Base-by-base conservation (phyloP, 1,140 invertebrate genomes). In the Amyelois transitella region DNA sequence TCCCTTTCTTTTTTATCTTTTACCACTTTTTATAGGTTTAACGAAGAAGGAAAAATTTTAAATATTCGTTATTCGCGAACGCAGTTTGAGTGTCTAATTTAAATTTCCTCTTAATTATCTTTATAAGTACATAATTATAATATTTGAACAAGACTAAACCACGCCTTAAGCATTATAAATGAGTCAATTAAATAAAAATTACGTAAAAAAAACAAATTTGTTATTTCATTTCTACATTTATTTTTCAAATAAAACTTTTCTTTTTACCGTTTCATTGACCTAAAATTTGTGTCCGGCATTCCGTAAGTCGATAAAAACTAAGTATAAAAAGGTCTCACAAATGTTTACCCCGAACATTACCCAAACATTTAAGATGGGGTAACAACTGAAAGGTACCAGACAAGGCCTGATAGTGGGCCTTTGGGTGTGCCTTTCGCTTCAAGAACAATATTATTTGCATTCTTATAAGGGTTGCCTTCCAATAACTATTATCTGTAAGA, bases 371-470 rank as follows among this genome's bases (percentile, higher is more conserved):
- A 62, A 38, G 58, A 54, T 51, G 25, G 22, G 49, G 53, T 44
- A 60, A 51, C 38, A 51, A 55, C 38, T 55, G 49, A 53, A 43
- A 60, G 48, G 63, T 56, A 61, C 53, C 55, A 47, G 14, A 56
- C 51, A 45, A 47, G 56, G 22, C 22, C 44, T 58, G 49, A 62
- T 65, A 71, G 52, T 64, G 65, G 62, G 64, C 64, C 60, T 64
- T 57, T 12, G 66, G 57, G 60, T 57, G 51, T 43, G 43, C 20
- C 45, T 66, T 57, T 53, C 58, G 60, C 58, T 66, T 62, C 51
- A 47, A 56, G 62, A 59, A 63, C 65, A 61, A 70, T 75, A 65
- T 60, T 68, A 72, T 70, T 72, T 74, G 60, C 66, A 72, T 75
- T 65, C 56, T 66, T 68, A 75, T 69, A 49, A 62, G 53, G 63